These are phyloP conservation scores for Gyps fulvus DNA, from an alignment of 2,113 vertebrate genomes.

Conservation along the genomic window DNA sequence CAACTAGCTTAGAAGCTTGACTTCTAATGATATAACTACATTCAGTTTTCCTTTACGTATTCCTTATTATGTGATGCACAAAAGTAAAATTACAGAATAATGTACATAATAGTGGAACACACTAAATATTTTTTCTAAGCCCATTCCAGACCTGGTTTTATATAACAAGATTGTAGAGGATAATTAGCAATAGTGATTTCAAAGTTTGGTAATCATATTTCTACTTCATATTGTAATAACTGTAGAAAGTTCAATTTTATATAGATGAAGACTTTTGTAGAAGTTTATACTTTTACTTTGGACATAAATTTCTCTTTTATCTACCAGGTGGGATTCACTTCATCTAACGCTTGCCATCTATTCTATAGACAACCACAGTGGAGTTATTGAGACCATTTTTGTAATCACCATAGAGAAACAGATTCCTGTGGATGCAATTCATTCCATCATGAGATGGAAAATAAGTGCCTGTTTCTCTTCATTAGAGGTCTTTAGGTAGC, in stretches of 20 bases:
- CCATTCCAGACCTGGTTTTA: neutral
- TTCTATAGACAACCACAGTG: neutral
- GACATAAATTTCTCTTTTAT: neutral
- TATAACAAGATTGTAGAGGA: neutral
- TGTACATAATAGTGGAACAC: neutral
- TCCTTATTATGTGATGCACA: neutral
- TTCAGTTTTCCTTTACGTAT: neutral
- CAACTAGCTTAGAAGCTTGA: neutral
- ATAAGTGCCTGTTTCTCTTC: neutral
- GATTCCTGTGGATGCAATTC: neutral
- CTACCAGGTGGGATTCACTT: neutral
- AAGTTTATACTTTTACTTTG: neutral
- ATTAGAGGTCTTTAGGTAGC: neutral
- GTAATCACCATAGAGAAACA: rapidly evolving
- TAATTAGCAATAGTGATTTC: neutral
- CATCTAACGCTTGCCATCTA: neutral
- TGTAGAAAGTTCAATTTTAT: neutral
- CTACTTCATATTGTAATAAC: neutral
- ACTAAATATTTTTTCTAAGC: neutral
- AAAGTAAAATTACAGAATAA: neutral
- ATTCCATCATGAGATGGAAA: neutral
- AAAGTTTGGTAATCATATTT: neutral
- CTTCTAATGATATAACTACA: neutral
- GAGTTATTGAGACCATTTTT: neutral
- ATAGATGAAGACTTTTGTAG: neutral